These are phyloP conservation scores for Drosophila yooni DNA, from an alignment of 2,888 invertebrate species.

Conservation along the genomic window DNA sequence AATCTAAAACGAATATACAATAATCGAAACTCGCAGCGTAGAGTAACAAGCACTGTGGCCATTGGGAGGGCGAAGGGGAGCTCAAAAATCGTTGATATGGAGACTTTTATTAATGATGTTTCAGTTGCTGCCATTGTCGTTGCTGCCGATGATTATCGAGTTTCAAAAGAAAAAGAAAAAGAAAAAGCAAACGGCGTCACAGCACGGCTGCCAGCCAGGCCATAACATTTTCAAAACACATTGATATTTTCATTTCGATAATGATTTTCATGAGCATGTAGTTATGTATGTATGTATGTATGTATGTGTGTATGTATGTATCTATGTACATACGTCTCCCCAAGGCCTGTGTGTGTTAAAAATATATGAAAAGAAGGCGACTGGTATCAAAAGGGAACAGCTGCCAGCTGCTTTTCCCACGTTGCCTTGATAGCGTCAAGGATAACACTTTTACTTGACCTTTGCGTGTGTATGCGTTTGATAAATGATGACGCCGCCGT, in stretches of 20 bases:
- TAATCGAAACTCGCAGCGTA: not conserved
- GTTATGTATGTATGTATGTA: not conserved
- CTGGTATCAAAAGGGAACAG: conserved; percentile 58
- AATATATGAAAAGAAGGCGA: conserved; percentile 25
- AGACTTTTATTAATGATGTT: conserved; percentile 55
- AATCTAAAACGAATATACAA: conserved; percentile 16
- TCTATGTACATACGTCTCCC: not conserved
- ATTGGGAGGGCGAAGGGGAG: not conserved
- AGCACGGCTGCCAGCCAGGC: not conserved
- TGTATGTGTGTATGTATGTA: not conserved
- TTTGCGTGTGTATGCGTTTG: conserved; percentile 58
- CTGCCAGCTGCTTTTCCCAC: conserved; percentile 57
- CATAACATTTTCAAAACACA: conserved; percentile 51
- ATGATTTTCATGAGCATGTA: conserved; percentile 49
- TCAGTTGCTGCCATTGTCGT: conserved; percentile 29
- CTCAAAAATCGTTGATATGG: conserved; percentile 24
- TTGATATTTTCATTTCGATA: conserved; percentile 70
- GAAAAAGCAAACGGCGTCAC: not conserved
- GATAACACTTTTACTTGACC: conserved; percentile 75
- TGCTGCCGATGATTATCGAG: conserved; percentile 44
- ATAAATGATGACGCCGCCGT: conserved; percentile 66
- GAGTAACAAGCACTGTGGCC: not conserved
- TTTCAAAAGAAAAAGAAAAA: conserved; percentile 17
- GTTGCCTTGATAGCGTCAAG: conserved; percentile 69
- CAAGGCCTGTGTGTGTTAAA: conserved; percentile 25